Evolutionary conservation across 2,113 vertebrate genomes (phyloP), one percentile per base, ranked within the genome.

Genomic region (Cheilinus undulatus): DNA sequence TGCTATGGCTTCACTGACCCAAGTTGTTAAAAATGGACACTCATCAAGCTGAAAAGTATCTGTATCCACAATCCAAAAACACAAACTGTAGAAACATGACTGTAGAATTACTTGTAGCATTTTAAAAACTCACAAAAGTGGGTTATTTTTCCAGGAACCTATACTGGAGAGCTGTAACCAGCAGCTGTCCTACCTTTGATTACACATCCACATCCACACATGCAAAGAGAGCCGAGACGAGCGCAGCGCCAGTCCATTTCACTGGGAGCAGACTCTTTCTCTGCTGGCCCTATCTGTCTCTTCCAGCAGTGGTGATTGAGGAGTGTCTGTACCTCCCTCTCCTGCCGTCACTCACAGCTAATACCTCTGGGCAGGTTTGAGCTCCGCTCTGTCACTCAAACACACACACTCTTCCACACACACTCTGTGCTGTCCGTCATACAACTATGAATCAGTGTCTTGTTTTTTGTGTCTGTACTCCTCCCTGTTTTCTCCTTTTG

Each of bases 291-390:
- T 68, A 61, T 85, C 79, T 69, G 76, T 59, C 81, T 83, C 71
- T 36, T 76, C 71, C 76, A 83, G 78, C 40, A 17, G 61, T 53
- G 67, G 51, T 90, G 86, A 91, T 74, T 84, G 86, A 88, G 83
- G 76, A 85, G 69, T 77, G 84, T 88, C 87, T 85, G 83, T 73
- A 42, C 74, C 72, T 78, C 76, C 74, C 78, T 86, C 84, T 73
- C 75, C 87, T 11, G 14, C 86, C 87, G 91, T 87, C 92, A 89
- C 48, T 92, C 88, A 88, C 74, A 88, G 67, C 43, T 79, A 87
- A 88, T 87, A 88, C 89, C 85, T 88, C 81, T 80, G 84, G 77
- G 88, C 80, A 86, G 74, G 84, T 75, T 93, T 88, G 63, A 85
- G 60, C 79, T 77, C 75, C 51, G 67, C 80, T 79, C 83, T 86